Evolutionary conservation across 2,113 vertebrate species (phyloP).

Genomic region (Spea bombifrons): DNA sequence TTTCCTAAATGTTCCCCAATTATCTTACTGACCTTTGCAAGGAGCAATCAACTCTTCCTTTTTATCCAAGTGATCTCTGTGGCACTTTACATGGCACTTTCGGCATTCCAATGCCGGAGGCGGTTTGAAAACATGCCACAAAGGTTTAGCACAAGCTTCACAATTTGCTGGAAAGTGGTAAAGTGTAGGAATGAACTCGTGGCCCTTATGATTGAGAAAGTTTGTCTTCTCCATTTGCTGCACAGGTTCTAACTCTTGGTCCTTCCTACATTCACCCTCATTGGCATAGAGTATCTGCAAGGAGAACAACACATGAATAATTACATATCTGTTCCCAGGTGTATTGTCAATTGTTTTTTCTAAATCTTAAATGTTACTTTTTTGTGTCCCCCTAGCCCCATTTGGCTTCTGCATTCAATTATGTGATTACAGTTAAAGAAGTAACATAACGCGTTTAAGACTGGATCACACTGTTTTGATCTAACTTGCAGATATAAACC

Average conservation of each 20-base stretch:
- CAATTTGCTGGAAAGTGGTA: constrained; percentile 98
- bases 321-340: too few relatives aligned
- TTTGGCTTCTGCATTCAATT: too few relatives aligned
- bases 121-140: constrained; percentile 98
- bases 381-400: too few relatives aligned
- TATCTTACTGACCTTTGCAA: constrained; percentile 85
- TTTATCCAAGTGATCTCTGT: constrained; percentile 96
- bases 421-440: too few relatives aligned
- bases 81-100: constrained; percentile 97
- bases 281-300: constrained; percentile 95
- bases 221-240: constrained; percentile 90
- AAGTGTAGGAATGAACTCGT: constrained; percentile 96
- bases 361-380: too few relatives aligned
- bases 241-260: constrained; percentile 82
- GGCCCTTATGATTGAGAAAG: constrained; percentile 95
- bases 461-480: too few relatives aligned
- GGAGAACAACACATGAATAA: constrained; percentile 9
- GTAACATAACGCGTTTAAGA: too few relatives aligned
- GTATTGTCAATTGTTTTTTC: too few relatives aligned
- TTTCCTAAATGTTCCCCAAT: not conserved
- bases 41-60: constrained; percentile 95
- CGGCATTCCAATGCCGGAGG: constrained; percentile 94
- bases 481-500: too few relatives aligned
- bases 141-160: constrained; percentile 95
- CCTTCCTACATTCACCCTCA: constrained; percentile 96